These are phyloP conservation scores for Mastomys coucha DNA, from an alignment of 2,113 vertebrate species.

Conservation along the genomic window DNA sequence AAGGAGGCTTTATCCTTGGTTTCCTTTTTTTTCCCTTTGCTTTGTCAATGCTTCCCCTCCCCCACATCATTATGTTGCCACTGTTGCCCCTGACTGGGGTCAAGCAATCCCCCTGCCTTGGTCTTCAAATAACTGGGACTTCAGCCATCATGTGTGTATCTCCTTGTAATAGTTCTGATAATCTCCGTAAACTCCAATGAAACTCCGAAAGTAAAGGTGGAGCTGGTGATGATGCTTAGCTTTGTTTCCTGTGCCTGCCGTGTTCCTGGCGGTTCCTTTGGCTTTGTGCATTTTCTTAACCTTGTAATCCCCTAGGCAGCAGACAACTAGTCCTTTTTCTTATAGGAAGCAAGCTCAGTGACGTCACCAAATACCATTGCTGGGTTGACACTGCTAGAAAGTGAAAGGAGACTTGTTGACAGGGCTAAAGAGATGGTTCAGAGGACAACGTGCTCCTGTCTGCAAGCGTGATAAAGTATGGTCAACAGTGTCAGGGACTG, in stretches of 20 bases:
- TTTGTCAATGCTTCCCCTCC: not conserved
- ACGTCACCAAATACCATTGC: not conserved
- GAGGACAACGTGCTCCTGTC: no score
- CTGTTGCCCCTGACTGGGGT: not conserved
- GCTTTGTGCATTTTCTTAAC: not conserved
- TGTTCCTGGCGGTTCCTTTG: not conserved
- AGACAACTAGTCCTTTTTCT: not conserved
- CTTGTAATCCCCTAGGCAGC: not conserved
- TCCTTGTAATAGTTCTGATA: slow-evolving; percentile 2
- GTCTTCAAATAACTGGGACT: not conserved
- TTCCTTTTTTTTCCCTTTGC: not conserved
- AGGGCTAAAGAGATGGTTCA: not conserved
- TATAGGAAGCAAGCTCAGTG: not conserved
- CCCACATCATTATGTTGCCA: not conserved
- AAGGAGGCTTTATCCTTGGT: not conserved
- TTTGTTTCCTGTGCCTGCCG: not conserved
- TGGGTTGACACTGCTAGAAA: not conserved
- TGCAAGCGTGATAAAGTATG: no score
- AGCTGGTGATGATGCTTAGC: not conserved
- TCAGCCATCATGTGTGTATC: fast-evolving
- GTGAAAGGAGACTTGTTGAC: not conserved
- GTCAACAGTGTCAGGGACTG: no score
- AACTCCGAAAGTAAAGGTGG: not conserved
- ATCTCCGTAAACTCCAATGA: slow-evolving; percentile 13
- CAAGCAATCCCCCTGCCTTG: not conserved